Base-by-base conservation (phyloP, 2,113 vertebrate genomes). In the Otolemur garnettii region DNA sequence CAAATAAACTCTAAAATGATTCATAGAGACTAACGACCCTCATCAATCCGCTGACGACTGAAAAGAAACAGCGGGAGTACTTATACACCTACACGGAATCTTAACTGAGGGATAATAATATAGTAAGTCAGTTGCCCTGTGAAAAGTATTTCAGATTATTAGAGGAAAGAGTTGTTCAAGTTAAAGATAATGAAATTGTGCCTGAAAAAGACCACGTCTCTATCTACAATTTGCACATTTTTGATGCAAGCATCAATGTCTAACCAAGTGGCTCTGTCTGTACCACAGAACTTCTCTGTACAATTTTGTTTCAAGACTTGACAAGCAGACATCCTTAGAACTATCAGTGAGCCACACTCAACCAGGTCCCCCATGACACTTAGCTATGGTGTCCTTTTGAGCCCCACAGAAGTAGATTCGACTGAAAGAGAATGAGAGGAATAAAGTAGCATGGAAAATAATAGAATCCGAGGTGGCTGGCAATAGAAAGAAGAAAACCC, bases 1-100 rank as follows among this genome's bases (percentile, higher is more conserved):
- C 94, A 96, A 96, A 97, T 96, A 96, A 96, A 94, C 80, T 72
- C 95, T 84, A 91, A 97, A 97, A 95, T 97, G 94, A 96, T 93
- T 97, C 96, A 96, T 90, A 83, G 60, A 94, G 55, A 92, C 59
- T 94, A 94, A 96, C 12, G 33, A 91, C 38, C 87, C 91, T 96
- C 96, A 90, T 97, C 96, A 97, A 95, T 97, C 95, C 91, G 68
- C 94, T 84, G 69, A 90, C 33, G 75, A 90, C 93, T 81, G 94
- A 94, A 97, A 95, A 91, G 95, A 95, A 96, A 95, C 79, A 55
- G 75, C 86, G 69, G 57, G 81, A 88, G 60, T 93, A 80, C 69
- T 94, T 94, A 90, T 95, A 96, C 97, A 97, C 97, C 97, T 97
- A 97, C 97, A 64, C 91, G 83, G 86, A 85, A 84, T 94, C 75